phyloP scores from a whole-genome alignment of 2,113 vertebrate species.

The Sylvietta virens region DNA sequence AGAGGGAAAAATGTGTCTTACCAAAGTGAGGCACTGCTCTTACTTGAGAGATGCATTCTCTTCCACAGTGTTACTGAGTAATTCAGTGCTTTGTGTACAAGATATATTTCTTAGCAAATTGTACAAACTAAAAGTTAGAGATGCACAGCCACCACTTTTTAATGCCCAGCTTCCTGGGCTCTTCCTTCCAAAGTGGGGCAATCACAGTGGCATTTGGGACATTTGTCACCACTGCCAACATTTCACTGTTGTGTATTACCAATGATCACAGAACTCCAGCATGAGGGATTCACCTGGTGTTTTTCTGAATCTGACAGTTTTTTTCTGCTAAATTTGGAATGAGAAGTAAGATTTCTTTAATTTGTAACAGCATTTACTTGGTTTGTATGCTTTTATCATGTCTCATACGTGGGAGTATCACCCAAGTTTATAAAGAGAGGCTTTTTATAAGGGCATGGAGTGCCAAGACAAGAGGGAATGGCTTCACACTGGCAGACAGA shows the following conservation, averaged over 20 bases:
- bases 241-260: fast-evolving
- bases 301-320: not conserved
- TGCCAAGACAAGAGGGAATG: not conserved
- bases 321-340: not conserved
- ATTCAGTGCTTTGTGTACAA: not conserved
- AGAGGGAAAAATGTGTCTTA: not conserved
- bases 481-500: not conserved
- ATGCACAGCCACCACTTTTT: not conserved
- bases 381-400: not conserved
- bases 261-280: not conserved
- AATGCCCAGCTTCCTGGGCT: not conserved
- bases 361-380: not conserved
- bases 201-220: not conserved
- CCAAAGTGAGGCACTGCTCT: not conserved
- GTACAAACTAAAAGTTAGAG: not conserved
- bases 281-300: not conserved
- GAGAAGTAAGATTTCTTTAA: not conserved
- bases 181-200: not conserved
- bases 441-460: not conserved
- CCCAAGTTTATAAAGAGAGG: not conserved
- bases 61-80: not conserved
- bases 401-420: not conserved
- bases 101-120: not conserved
- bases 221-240: not conserved
- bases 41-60: not conserved